A percentile compares a stretch with the other conserved stretches of the same genome.
Evolutionary conservation across 2,113 vertebrate species (phyloP).

Genomic region (Heptranchias perlo): DNA sequence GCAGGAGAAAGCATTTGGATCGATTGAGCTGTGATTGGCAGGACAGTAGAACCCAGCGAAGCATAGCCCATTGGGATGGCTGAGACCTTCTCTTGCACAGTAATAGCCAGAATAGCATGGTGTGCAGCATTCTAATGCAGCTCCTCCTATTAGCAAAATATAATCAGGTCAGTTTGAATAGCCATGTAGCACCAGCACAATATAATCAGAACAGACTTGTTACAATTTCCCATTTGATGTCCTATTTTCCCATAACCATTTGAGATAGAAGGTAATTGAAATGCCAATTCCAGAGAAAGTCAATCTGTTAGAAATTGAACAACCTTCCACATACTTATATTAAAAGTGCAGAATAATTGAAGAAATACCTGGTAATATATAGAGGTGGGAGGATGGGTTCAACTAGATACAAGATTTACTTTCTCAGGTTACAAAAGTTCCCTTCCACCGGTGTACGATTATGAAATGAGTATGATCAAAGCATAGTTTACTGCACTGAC

Average conservation of each 20-base stretch:
- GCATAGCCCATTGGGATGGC: slow-evolving; percentile 64
- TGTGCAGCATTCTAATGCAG: slow-evolving; percentile 62
- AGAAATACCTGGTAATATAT: not conserved
- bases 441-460: not conserved
- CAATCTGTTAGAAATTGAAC: not conserved
- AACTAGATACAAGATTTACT: not conserved
- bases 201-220: not conserved
- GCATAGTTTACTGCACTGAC: not conserved
- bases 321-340: not conserved
- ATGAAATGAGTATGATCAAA: not conserved
- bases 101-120: slow-evolving; percentile 67
- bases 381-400: not conserved
- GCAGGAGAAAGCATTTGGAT: slow-evolving; percentile 65
- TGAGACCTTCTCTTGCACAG: slow-evolving; percentile 60
- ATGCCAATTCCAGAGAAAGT: not conserved
- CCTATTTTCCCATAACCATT: not conserved
- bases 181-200: not conserved
- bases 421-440: not conserved
- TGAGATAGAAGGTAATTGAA: not conserved
- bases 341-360: not conserved
- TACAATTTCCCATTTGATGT: not conserved
- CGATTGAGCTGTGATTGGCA: slow-evolving; percentile 61
- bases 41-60: slow-evolving; percentile 74
- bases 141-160: slow-evolving; percentile 55
- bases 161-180: not conserved